A percentile compares a stretch with the other conserved stretches of the same genome.
Evolutionary conservation across 2,888 invertebrate genomes (phyloP).

Genomic region (Rosalia funebris): DNA sequence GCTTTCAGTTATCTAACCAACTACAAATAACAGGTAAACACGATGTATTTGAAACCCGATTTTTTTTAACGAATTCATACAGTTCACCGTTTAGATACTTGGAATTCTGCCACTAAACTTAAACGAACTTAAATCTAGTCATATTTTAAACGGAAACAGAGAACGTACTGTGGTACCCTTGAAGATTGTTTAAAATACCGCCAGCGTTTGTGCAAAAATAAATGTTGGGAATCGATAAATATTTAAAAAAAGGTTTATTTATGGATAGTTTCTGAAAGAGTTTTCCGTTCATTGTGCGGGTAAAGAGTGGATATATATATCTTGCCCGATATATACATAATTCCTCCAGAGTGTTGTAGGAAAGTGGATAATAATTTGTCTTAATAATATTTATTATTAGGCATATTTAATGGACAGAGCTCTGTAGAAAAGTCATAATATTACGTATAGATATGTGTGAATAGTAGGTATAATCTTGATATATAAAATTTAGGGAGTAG

Average conservation of each 20-base stretch:
- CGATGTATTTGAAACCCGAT: neutral
- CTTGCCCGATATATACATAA: no score
- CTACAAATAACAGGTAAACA: constrained; percentile 11
- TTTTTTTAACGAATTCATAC: constrained; percentile 10
- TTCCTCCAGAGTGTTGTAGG: no score
- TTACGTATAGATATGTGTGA: no score
- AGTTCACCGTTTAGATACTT: neutral
- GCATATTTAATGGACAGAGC: no score
- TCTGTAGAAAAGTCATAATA: no score
- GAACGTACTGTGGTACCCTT: constrained; percentile 4
- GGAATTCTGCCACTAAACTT: constrained; percentile 5
- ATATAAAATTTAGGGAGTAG: no score
- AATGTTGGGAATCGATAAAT: constrained; percentile 1
- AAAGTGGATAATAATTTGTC: no score
- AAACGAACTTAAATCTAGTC: neutral
- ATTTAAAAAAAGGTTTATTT: constrained; percentile 2
- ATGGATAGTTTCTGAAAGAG: neutral
- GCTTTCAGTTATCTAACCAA: constrained; percentile 16
- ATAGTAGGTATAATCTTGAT: no score
- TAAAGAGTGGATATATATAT: no score
- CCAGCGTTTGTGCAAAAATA: neutral
- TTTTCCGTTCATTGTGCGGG: neutral
- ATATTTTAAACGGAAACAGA: constrained; percentile 6
- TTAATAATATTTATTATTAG: no score
- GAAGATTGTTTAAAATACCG: constrained; percentile 13